A percentile compares a stretch with the other conserved stretches of the same genome.
Evolutionary conservation across 2,797 vertebrate species (phyloP).

Genomic region (Enteromius anoplus): DNA sequence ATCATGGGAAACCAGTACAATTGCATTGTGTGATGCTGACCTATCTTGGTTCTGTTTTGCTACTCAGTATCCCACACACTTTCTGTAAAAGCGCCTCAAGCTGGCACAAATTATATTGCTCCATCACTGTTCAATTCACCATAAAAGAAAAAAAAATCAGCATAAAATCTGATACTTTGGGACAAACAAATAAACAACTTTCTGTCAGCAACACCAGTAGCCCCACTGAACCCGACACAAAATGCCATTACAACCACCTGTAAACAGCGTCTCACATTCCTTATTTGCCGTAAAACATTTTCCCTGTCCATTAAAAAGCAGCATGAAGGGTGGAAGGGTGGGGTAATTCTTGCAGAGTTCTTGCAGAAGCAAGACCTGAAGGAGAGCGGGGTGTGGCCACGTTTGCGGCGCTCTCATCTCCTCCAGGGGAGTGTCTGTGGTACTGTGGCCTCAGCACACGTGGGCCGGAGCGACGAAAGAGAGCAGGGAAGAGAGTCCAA

Average conservation of each 20-base stretch:
- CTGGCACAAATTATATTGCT: background rate
- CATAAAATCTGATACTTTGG: background rate
- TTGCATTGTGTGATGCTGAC: background rate
- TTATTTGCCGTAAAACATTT: conserved; percentile 13
- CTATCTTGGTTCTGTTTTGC: background rate
- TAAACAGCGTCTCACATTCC: background rate
- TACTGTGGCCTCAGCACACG: conserved; percentile 53
- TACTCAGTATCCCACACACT: background rate
- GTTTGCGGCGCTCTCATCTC: conserved; percentile 14
- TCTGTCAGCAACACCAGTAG: background rate
- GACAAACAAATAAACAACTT: background rate
- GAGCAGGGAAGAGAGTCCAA: conserved; percentile 56
- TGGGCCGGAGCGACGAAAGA: conserved; percentile 22
- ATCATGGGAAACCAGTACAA: background rate
- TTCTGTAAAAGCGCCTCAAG: background rate
- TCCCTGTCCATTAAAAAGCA: background rate
- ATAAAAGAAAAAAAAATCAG: no score
- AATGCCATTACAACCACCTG: background rate
- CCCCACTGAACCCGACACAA: background rate
- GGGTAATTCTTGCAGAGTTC: background rate
- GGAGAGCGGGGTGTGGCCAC: conserved; percentile 27
- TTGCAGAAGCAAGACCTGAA: conserved; percentile 20
- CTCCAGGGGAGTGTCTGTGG: conserved; percentile 59
- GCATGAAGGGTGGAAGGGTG: background rate
- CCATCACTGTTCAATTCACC: background rate